These are phyloP conservation scores for Stenoptilia bipunctidactyla DNA, from an alignment of 2,888 invertebrate species.

Conservation along the genomic window DNA sequence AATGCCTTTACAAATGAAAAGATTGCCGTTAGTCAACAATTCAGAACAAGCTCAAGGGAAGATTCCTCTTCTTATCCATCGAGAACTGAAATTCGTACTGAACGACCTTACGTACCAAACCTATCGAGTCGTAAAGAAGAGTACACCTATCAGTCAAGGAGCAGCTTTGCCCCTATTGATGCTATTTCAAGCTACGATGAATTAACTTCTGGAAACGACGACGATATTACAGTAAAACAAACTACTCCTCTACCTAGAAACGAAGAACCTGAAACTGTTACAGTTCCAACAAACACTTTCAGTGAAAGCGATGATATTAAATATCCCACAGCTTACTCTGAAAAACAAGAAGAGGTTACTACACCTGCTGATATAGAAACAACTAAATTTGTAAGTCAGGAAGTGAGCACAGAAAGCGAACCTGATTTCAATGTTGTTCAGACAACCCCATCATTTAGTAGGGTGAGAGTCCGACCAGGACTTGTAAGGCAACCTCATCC, in stretches of 20 bases:
- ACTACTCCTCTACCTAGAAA: slow-evolving; percentile 29
- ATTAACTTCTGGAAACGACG: slow-evolving; percentile 27
- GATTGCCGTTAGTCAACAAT: slow-evolving; percentile 32
- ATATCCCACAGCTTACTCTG: slow-evolving; percentile 24
- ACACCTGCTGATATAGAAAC: slow-evolving; percentile 24
- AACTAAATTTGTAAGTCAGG: slow-evolving; percentile 23
- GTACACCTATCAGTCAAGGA: slow-evolving; percentile 31
- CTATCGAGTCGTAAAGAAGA: slow-evolving; percentile 33
- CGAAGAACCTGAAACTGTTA: slow-evolving; percentile 23
- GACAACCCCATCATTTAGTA: slow-evolving; percentile 56
- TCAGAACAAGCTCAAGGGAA: slow-evolving; percentile 28
- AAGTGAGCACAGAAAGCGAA: slow-evolving; percentile 26
- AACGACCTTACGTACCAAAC: slow-evolving; percentile 33
- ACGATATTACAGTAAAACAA: slow-evolving; percentile 28
- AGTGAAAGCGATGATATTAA: slow-evolving; percentile 32
- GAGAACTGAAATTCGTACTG: slow-evolving; percentile 30
- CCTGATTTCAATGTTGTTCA: slow-evolving; percentile 45
- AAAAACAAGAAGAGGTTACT: slow-evolving; percentile 30
- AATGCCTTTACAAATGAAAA: slow-evolving; percentile 56
- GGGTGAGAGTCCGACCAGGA: slow-evolving; percentile 53
- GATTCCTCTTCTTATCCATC: slow-evolving; percentile 26
- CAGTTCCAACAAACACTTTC: slow-evolving; percentile 30
- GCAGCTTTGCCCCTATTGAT: slow-evolving; percentile 34
- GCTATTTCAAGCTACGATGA: slow-evolving; percentile 29
- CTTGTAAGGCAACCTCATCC: slow-evolving; percentile 52